Conservation (phyloP, 64 coral and sea anemone species). For the Astreopora myriophthalma region DNA sequence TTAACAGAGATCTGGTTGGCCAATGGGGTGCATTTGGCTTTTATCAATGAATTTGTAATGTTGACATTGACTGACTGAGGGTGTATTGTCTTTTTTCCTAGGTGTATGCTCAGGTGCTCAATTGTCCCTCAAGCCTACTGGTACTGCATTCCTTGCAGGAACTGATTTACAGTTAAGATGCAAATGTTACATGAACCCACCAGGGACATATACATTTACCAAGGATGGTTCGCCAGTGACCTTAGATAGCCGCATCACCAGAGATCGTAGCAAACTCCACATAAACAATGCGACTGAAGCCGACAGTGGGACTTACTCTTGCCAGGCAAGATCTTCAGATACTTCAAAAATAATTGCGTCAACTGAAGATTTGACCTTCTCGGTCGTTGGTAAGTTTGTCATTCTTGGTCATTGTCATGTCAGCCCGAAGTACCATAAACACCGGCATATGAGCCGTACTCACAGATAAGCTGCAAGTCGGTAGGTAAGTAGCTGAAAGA, state of each 20-base stretch:
- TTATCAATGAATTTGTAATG: not conserved
- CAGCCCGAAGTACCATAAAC: too few relatives aligned
- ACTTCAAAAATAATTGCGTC: not conserved
- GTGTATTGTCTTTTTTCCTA: not conserved
- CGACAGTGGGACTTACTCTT: conserved; percentile 83
- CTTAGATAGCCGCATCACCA: not conserved
- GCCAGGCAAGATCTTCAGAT: conserved; percentile 51
- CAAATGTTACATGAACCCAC: conserved; percentile 46
- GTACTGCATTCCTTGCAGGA: not conserved
- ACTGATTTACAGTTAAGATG: conserved; percentile 18
- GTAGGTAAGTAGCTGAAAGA: too few relatives aligned
- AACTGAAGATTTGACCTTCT: not conserved
- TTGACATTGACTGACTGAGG: not conserved
- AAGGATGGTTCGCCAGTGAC: conserved; percentile 50
- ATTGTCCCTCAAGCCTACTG: not conserved
- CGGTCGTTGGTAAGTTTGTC: conserved; percentile 63
- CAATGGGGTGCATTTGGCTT: too few relatives aligned
- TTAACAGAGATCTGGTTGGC: too few relatives aligned
- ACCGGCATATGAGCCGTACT: too few relatives aligned
- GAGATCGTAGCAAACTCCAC: conserved; percentile 53
- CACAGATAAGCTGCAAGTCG: too few relatives aligned
- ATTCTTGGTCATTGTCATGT: too few relatives aligned
- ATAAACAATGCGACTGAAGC: conserved; percentile 41
- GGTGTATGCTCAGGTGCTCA: conserved; percentile 9
- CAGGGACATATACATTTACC: conserved; percentile 53